Percentiles rank a stretch among this genome's conserved stretches.
Evolutionary conservation across 1,140 invertebrate genomes (phyloP).

Genomic region (Intoshia linei): DNA sequence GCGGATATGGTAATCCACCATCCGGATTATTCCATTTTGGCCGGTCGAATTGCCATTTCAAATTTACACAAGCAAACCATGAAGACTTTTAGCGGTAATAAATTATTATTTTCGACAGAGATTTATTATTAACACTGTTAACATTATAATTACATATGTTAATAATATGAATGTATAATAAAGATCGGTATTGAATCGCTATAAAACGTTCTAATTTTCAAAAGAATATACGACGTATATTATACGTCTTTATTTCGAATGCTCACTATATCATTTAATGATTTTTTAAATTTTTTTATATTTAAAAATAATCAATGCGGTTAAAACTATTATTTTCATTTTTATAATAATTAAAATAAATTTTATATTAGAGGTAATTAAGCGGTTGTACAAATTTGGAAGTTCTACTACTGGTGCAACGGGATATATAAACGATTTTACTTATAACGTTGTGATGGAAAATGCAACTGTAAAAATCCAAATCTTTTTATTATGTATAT

Average conservation of each 20-base stretch:
- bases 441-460: constrained; percentile 47
- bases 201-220: too few species aligned
- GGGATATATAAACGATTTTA: constrained; percentile 45
- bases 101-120: neutral
- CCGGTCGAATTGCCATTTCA: constrained; percentile 68
- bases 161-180: too few species aligned
- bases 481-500: constrained; percentile 6
- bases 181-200: too few species aligned
- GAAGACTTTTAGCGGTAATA: constrained; percentile 20
- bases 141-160: too few species aligned
- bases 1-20: constrained; percentile 77
- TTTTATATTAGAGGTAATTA: constrained; percentile 45
- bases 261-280: neutral
- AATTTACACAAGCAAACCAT: constrained; percentile 68
- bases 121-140: too few species aligned
- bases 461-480: constrained; percentile 34
- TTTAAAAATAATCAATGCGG: neutral
- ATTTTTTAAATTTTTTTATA: neutral
- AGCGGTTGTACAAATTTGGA: constrained; percentile 42
- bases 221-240: too few species aligned
- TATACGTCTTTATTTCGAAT: neutral
- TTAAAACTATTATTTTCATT: neutral
- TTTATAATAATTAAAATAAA: constrained; percentile 1
- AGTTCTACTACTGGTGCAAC: constrained; percentile 35
- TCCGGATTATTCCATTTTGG: constrained; percentile 74